Percentiles rank a stretch among this genome's conserved stretches.
phyloP scores from a whole-genome alignment of 92 coral and sea anemone species.

The Isaurus tuberculatus region DNA sequence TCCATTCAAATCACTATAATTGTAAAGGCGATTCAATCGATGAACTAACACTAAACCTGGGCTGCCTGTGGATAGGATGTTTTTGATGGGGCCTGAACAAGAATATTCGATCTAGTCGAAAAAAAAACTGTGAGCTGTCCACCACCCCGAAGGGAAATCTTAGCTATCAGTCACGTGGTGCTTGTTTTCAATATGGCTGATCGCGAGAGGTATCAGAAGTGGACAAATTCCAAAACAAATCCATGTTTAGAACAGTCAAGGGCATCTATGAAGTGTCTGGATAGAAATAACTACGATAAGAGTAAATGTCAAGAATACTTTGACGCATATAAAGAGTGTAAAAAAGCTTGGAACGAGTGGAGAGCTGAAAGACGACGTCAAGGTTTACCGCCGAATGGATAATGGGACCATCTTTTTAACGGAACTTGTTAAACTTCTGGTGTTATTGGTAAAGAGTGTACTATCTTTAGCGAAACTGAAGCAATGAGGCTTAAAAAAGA shows the following conservation, averaged over 20 bases:
- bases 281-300: conserved; percentile 82
- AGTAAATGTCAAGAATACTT: conserved; percentile 83
- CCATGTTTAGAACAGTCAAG: conserved; percentile 88
- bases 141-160: neutral
- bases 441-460: neutral
- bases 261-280: conserved; percentile 94
- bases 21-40: too few species aligned
- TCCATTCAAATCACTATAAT: too few species aligned
- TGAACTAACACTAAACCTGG: too few species aligned
- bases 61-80: too few species aligned
- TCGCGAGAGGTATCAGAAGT: conserved; percentile 51
- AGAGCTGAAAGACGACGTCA: conserved; percentile 87
- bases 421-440: neutral
- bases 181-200: conserved; percentile 80
- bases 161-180: conserved; percentile 23
- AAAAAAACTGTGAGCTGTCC: neutral
- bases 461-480: neutral
- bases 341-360: conserved; percentile 93
- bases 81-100: too few species aligned
- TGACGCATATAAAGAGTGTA: conserved; percentile 90
- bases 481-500: neutral
- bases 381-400: conserved; percentile 80
- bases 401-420: neutral
- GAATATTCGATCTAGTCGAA: too few species aligned
- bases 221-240: conserved; percentile 79